Conservation (phyloP, 2,113 vertebrate species). For the Crotophaga sulcirostris region DNA sequence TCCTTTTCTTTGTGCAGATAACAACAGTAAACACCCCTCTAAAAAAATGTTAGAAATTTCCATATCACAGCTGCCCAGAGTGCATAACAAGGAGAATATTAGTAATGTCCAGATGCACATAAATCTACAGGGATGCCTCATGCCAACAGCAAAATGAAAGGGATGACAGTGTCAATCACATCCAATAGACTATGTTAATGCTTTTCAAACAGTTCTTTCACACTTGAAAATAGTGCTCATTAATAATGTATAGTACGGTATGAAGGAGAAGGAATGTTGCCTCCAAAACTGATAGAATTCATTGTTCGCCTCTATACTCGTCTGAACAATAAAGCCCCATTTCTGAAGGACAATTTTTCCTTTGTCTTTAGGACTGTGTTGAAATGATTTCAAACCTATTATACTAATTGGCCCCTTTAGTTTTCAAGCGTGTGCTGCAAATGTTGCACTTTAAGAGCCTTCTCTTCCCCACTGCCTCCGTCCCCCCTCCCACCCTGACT, state of each 20-base stretch:
- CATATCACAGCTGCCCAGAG: constrained; percentile 79
- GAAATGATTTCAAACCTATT: constrained; percentile 73
- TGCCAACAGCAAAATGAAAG: constrained; percentile 81
- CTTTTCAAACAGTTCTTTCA: constrained; percentile 86
- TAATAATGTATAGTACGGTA: constrained; percentile 83
- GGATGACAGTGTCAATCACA: constrained; percentile 84
- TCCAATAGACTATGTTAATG: constrained; percentile 82
- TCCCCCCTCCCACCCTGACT: background rate
- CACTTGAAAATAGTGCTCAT: constrained; percentile 79
- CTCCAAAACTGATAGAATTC: constrained; percentile 75
- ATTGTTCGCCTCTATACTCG: constrained; percentile 64
- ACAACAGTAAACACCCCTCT: constrained; percentile 47
- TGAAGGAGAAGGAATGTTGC: constrained; percentile 71
- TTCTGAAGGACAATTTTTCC: constrained; percentile 74
- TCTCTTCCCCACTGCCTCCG: background rate
- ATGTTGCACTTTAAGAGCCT: constrained; percentile 25
- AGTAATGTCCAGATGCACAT: constrained; percentile 83
- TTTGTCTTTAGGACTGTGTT: constrained; percentile 73
- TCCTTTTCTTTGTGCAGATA: constrained; percentile 36
- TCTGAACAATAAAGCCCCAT: constrained; percentile 67
- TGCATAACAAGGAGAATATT: constrained; percentile 79
- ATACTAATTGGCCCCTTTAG: constrained; percentile 70
- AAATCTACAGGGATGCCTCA: constrained; percentile 79
- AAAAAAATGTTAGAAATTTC: constrained; percentile 68
- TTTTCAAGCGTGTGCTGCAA: constrained; percentile 11